These are phyloP conservation scores for Mormyrops boulengeri DNA, from an alignment of 2,797 vertebrate genomes.

Conservation along the genomic window DNA sequence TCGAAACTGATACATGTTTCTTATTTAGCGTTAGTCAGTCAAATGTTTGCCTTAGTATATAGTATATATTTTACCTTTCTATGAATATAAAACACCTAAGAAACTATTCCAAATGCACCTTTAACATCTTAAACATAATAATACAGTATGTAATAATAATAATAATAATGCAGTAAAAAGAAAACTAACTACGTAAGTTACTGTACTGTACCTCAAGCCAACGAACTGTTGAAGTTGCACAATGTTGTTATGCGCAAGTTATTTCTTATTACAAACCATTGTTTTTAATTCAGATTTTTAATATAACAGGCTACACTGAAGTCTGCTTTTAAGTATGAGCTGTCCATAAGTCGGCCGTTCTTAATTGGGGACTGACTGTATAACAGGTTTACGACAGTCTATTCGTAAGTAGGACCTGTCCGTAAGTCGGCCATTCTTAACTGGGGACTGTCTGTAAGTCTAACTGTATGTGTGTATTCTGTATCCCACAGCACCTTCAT, in stretches of 20 bases:
- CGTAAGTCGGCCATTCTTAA: background rate
- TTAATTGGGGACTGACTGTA: background rate
- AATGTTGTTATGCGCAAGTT: background rate
- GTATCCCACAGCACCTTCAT: slow-evolving; percentile 76
- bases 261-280: background rate
- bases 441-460: background rate
- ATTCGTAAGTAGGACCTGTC: background rate
- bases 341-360: background rate
- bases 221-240: background rate
- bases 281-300: background rate
- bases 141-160: background rate
- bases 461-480: background rate
- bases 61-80: background rate
- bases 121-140: background rate
- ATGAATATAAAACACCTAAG: background rate
- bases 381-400: background rate
- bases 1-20: background rate
- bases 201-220: background rate
- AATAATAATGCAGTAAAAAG: background rate
- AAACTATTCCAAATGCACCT: background rate
- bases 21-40: background rate
- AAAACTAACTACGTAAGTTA: background rate
- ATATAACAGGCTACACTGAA: background rate
- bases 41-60: background rate
- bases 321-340: background rate